Conservation (phyloP, 2,888 invertebrate species). For the Phytoseiulus persimilis region DNA sequence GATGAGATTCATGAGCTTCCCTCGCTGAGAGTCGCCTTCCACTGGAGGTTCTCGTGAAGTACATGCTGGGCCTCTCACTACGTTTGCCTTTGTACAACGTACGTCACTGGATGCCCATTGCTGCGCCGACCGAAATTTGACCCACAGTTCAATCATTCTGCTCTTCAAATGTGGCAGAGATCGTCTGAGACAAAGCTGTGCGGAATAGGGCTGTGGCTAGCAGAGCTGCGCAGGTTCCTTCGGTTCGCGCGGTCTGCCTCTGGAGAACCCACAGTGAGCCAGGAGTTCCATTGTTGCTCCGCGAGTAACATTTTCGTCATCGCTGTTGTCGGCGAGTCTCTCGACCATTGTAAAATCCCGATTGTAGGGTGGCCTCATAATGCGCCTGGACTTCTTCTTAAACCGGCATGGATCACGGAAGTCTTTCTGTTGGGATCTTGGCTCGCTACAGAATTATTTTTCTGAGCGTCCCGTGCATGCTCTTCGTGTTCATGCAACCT, state of each 20-base stretch:
- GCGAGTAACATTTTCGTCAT: too few species aligned
- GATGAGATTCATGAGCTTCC: background rate
- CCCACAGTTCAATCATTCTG: too few species aligned
- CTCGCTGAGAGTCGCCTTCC: background rate
- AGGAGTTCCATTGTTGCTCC: background rate
- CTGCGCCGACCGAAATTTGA: background rate
- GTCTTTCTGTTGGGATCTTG: too few species aligned
- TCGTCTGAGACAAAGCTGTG: background rate
- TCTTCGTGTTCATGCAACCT: too few species aligned
- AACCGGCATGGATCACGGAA: too few species aligned
- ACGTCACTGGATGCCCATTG: background rate
- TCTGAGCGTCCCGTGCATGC: too few species aligned
- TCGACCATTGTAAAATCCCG: too few species aligned
- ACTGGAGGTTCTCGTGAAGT: background rate
- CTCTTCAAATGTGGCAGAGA: background rate
- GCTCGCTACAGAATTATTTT: too few species aligned
- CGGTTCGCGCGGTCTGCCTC: background rate
- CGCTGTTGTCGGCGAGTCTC: too few species aligned
- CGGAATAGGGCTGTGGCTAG: background rate
- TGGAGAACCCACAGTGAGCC: background rate
- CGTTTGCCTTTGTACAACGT: background rate
- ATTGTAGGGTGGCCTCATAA: too few species aligned
- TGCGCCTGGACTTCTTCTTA: too few species aligned
- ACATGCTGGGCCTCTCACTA: background rate
- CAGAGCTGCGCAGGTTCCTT: background rate